Conservation (phyloP, 2,113 vertebrate genomes). For the Lepus americanus region DNA sequence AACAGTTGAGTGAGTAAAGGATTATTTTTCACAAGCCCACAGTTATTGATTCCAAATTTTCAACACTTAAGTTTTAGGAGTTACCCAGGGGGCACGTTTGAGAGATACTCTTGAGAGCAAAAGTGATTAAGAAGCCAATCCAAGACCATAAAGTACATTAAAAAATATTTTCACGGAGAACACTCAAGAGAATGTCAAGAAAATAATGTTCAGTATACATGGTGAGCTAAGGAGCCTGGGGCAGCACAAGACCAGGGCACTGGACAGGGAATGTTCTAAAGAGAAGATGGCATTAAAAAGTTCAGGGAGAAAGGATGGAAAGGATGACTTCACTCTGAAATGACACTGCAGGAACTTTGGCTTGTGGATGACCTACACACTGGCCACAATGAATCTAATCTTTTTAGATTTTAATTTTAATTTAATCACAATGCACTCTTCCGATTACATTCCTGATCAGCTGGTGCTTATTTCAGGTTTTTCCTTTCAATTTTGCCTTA, state of each 20-base stretch:
- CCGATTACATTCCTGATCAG: not conserved
- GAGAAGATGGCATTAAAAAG: not conserved
- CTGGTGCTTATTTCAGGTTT: not conserved
- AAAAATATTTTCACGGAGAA: not conserved
- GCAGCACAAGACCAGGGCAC: not conserved
- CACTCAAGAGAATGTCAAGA: not conserved
- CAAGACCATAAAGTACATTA: not conserved
- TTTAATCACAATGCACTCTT: not conserved
- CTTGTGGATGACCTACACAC: not conserved
- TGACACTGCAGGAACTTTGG: not conserved
- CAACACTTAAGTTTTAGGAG: constrained; percentile 17
- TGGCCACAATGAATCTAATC: not conserved
- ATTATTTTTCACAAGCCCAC: constrained; percentile 41
- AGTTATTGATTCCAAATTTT: constrained; percentile 20
- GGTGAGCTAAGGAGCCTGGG: not conserved
- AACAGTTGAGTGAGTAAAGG: not conserved
- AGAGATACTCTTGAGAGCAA: not conserved
- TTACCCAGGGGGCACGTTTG: not conserved
- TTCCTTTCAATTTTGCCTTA: not conserved
- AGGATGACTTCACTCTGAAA: not conserved
- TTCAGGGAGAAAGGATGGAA: not conserved
- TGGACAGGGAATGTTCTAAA: not conserved
- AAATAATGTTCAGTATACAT: not conserved
- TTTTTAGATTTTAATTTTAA: too few relatives aligned
- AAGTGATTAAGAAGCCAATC: not conserved